Conservation (phyloP, 2,888 invertebrate species). For the Fragum fragum region DNA sequence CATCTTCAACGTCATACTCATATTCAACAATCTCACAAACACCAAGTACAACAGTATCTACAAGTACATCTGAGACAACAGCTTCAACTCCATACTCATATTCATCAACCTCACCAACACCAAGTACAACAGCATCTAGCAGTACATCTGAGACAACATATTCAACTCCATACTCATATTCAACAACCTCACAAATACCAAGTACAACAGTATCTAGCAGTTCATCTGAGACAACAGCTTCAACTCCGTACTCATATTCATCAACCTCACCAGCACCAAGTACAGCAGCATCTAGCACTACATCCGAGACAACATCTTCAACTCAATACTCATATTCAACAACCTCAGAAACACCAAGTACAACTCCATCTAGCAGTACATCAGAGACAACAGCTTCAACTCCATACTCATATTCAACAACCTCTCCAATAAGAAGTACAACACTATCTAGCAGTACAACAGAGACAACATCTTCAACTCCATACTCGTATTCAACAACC, state of each 20-base stretch:
- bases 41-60: not conserved
- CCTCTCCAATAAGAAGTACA: too few relatives aligned
- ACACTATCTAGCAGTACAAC: not conserved
- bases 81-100: not conserved
- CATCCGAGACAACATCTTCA: not conserved
- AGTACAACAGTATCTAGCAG: too few relatives aligned
- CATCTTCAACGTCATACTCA: not conserved
- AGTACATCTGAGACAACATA: not conserved
- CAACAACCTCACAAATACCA: too few relatives aligned
- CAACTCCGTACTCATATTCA: slow-evolving; percentile 7
- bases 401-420: not conserved
- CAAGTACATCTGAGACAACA: not conserved
- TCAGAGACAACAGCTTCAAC: slow-evolving; percentile 2
- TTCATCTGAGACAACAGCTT: not conserved
- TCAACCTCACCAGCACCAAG: not conserved
- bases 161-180: not conserved
- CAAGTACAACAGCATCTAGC: not conserved
- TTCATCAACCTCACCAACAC: not conserved
- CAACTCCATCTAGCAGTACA: not conserved
- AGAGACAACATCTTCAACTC: too few relatives aligned
- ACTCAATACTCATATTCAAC: too few relatives aligned
- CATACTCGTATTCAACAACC: not conserved
- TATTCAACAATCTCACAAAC: not conserved
- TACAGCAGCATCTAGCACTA: not conserved
- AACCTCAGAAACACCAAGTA: not conserved